Evolutionary conservation across 2,797 vertebrate species (phyloP).

Genomic region (Danio albolineatus): DNA sequence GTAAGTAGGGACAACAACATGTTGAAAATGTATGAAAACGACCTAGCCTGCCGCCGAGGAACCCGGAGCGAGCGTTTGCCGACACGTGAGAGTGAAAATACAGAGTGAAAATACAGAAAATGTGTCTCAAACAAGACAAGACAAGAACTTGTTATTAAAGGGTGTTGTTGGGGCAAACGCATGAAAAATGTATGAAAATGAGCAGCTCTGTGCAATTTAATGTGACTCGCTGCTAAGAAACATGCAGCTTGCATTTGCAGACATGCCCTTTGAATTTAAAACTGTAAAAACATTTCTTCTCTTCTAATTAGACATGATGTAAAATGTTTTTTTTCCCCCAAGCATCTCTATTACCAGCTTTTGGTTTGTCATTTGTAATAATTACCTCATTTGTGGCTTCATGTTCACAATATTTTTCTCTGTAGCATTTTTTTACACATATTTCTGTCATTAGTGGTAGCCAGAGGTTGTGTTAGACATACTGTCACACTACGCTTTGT

Average conservation of each 20-base stretch:
- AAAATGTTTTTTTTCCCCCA: no score
- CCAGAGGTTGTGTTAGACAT: no score
- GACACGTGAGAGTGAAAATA: neutral
- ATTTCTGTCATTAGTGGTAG: neutral
- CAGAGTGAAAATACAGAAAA: no score
- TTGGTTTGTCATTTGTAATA: neutral
- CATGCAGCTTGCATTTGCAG: neutral
- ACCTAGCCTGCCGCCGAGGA: neutral
- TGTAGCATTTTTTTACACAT: neutral
- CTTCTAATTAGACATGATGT: neutral
- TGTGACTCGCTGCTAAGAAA: conserved; percentile 14
- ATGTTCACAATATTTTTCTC: neutral
- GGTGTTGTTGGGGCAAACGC: conserved; percentile 4
- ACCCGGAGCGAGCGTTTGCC: neutral
- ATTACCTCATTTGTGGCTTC: neutral
- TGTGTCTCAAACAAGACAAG: conserved; percentile 14
- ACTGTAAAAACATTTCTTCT: neutral
- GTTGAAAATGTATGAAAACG: conserved; percentile 45
- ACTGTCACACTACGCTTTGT: no score
- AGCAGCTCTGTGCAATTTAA: conserved; percentile 20
- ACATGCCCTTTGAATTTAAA: neutral
- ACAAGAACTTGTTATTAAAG: conserved; percentile 13
- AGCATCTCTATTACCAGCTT: neutral
- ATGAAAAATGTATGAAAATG: conserved; percentile 51
- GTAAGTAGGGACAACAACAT: conserved; percentile 34